Conservation (phyloP, 2,113 vertebrate genomes). For the Dromiciops gliroides region DNA sequence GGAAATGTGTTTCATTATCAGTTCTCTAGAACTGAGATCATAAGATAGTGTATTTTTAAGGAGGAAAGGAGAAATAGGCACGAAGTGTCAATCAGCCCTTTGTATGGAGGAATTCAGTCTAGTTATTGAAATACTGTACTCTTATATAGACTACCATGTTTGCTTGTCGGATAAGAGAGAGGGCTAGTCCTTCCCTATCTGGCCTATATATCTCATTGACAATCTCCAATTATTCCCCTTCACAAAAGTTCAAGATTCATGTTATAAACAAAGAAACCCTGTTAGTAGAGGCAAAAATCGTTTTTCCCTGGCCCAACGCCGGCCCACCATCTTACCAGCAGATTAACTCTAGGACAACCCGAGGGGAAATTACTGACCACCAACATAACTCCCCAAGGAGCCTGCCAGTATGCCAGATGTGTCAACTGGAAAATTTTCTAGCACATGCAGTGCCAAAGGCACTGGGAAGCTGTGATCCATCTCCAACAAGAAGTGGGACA, state of each 20-base stretch:
- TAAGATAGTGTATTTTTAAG: background rate
- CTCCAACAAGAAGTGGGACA: constrained; percentile 53
- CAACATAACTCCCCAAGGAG: background rate
- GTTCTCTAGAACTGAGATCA: background rate
- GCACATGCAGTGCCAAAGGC: constrained; percentile 3
- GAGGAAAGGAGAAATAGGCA: background rate
- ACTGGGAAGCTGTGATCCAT: constrained; percentile 56
- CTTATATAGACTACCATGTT: background rate
- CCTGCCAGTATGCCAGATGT: constrained; percentile 65
- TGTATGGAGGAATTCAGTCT: background rate
- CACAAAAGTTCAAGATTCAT: background rate
- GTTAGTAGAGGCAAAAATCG: rapidly evolving
- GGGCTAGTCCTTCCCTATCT: background rate
- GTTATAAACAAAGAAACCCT: background rate
- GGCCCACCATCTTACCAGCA: rapidly evolving
- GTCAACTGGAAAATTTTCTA: constrained; percentile 68
- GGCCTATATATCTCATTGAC: background rate
- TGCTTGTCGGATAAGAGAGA: background rate
- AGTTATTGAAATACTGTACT: background rate
- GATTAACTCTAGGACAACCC: constrained; percentile 9
- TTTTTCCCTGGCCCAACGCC: background rate
- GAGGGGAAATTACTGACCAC: background rate
- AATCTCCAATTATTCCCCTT: background rate
- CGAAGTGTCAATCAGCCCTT: background rate
- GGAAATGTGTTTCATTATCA: background rate